Percentiles rank a stretch among this genome's conserved stretches.
Conservation (phyloP, 1,140 invertebrate species). For the Belonocnema kinseyi region DNA sequence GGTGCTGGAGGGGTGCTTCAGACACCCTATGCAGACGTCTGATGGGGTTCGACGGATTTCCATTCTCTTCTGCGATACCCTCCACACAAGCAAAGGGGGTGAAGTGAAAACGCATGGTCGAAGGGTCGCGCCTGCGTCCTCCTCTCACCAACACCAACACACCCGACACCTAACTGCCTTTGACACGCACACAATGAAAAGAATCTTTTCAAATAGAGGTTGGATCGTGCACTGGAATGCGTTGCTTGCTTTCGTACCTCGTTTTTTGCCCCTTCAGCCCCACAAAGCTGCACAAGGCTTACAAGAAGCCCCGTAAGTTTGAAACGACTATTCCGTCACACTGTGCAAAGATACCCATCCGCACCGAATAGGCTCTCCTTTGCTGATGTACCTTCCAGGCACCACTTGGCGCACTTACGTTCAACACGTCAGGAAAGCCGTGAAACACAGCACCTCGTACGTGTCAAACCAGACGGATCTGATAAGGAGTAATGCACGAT, state of each 20-base stretch:
- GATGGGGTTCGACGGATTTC: slow-evolving; percentile 60
- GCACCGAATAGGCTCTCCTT: not conserved
- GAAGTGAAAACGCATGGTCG: slow-evolving; percentile 24
- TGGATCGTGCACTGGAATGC: slow-evolving; percentile 23
- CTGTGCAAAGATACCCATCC: slow-evolving; percentile 46
- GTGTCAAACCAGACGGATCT: slow-evolving; percentile 41
- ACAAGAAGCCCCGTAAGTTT: slow-evolving; percentile 46
- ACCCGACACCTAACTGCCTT: no score
- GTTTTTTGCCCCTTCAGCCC: not conserved
- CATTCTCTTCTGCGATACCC: slow-evolving; percentile 43
- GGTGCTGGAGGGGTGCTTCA: slow-evolving; percentile 60
- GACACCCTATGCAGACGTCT: slow-evolving; percentile 57
- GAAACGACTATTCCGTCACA: slow-evolving; percentile 44
- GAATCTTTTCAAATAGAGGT: slow-evolving; percentile 11
- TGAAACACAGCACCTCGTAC: slow-evolving; percentile 44
- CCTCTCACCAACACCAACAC: not conserved
- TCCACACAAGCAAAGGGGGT: slow-evolving; percentile 46
- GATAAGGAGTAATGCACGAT: slow-evolving; percentile 41
- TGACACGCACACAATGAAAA: not conserved
- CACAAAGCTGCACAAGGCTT: not conserved
- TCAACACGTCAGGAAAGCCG: slow-evolving; percentile 32
- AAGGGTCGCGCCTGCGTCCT: slow-evolving; percentile 10
- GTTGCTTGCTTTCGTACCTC: not conserved
- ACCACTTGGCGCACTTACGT: slow-evolving; percentile 42
- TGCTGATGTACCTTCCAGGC: slow-evolving; percentile 5